These are phyloP conservation scores for Diarsia rubi DNA, from an alignment of 2,888 invertebrate species.

Conservation along the genomic window DNA sequence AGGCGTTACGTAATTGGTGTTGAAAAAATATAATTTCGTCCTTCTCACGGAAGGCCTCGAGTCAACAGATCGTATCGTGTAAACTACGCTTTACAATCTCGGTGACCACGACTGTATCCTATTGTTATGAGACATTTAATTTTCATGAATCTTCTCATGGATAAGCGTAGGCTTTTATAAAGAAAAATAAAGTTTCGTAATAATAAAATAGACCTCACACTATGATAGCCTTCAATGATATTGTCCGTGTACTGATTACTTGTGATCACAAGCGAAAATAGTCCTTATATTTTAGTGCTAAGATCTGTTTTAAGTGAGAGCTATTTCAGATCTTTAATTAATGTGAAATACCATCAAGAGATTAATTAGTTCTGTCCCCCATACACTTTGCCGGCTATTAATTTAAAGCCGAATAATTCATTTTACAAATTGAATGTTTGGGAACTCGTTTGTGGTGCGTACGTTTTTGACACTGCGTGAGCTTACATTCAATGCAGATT, in stretches of 20 bases:
- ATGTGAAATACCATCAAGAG: constrained; percentile 83
- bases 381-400: constrained; percentile 86
- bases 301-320: constrained; percentile 58
- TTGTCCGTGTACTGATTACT: constrained; percentile 62
- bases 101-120: constrained; percentile 78
- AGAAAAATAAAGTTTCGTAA: constrained; percentile 74
- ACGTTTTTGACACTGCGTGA: constrained; percentile 75
- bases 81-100: constrained; percentile 85
- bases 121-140: constrained; percentile 85
- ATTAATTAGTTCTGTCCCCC: constrained; percentile 88
- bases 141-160: constrained; percentile 81
- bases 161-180: constrained; percentile 69
- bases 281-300: constrained; percentile 46
- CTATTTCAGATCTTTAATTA: constrained; percentile 78
- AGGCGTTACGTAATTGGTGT: constrained; percentile 81
- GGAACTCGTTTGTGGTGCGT: constrained; percentile 80
- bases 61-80: constrained; percentile 84
- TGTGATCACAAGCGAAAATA: constrained; percentile 55
- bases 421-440: constrained; percentile 84
- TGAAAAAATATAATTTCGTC: constrained; percentile 84
- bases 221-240: constrained; percentile 78
- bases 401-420: constrained; percentile 83
- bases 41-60: constrained; percentile 82
- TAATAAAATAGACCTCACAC: constrained; percentile 83
- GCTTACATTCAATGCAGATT: constrained; percentile 80